Percentiles rank a stretch among this genome's conserved stretches.
These are phyloP conservation scores for Dolichoris vasculosae DNA, from an alignment of 1,140 invertebrate species.

Conservation along the genomic window DNA sequence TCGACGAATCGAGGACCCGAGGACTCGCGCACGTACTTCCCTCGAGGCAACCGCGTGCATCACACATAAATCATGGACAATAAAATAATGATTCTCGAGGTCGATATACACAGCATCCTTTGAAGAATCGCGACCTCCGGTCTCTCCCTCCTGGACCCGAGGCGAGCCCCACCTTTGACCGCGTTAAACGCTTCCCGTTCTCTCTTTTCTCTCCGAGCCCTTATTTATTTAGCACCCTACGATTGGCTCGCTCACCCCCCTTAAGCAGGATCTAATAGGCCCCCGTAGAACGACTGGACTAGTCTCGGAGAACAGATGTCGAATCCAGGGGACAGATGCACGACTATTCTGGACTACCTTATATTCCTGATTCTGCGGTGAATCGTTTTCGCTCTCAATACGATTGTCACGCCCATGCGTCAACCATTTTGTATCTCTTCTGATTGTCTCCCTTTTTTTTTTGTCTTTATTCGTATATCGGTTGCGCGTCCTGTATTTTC, in stretches of 20 bases:
- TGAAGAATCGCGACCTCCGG: background rate
- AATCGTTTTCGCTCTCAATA: conserved; percentile 36
- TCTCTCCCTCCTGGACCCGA: background rate
- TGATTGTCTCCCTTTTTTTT: conserved; percentile 24
- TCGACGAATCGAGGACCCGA: background rate
- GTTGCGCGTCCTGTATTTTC: conserved; percentile 49
- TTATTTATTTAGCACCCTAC: conserved; percentile 75
- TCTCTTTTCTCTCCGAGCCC: conserved; percentile 62
- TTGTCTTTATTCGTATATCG: conserved; percentile 31
- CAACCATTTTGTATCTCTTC: conserved; percentile 59
- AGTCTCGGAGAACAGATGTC: conserved; percentile 36
- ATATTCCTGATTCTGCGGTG: conserved; percentile 35
- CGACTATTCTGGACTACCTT: background rate
- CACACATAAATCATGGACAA: conserved; percentile 26
- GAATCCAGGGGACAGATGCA: conserved; percentile 9
- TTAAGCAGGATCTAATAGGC: conserved; percentile 74
- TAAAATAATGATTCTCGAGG: conserved; percentile 29
- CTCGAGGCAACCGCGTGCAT: background rate
- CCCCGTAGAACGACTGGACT: conserved; percentile 7
- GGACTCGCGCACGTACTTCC: background rate
- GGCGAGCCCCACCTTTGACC: background rate
- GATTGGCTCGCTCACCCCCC: conserved; percentile 67
- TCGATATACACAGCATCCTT: conserved; percentile 15
- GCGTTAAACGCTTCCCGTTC: conserved; percentile 34
- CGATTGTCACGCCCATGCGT: conserved; percentile 71